Conservation (phyloP, 2,888 invertebrate species). For the Dromius quadrimaculatus region DNA sequence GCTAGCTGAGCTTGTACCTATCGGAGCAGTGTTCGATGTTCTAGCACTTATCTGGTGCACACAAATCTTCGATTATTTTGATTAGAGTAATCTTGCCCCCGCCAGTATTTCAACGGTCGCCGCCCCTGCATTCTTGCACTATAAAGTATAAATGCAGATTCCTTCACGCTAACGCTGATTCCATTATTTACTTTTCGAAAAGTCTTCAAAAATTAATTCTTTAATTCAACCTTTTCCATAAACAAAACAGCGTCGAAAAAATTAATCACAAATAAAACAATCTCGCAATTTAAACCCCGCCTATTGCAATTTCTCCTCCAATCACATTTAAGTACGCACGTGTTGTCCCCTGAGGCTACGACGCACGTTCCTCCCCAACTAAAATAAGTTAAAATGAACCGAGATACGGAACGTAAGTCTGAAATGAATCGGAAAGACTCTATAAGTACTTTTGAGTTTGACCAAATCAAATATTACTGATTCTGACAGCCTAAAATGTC, state of each 20-base stretch:
- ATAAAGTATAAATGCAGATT: conserved; percentile 37
- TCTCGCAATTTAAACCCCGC: conserved; percentile 48
- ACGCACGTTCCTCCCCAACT: conserved; percentile 19
- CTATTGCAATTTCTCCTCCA: conserved; percentile 45
- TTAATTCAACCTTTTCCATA: conserved; percentile 26
- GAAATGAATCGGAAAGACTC: too few relatives aligned
- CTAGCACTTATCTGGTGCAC: too few relatives aligned
- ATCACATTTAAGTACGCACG: conserved; percentile 43
- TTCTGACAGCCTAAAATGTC: too few relatives aligned
- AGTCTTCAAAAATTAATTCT: too few relatives aligned
- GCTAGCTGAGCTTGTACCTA: neutral
- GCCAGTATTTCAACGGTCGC: too few relatives aligned
- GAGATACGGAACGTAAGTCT: conserved; percentile 22
- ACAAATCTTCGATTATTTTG: conserved; percentile 61
- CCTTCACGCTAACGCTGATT: conserved; percentile 12
- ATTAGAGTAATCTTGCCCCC: conserved; percentile 62
- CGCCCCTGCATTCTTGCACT: conserved; percentile 28
- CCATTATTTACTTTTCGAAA: too few relatives aligned
- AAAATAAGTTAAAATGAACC: neutral
- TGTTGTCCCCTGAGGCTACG: conserved; percentile 24
- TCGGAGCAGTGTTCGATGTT: neutral
- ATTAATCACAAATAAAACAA: conserved; percentile 51
- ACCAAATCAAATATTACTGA: too few relatives aligned
- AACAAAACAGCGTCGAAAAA: conserved; percentile 38
- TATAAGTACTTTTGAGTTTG: too few relatives aligned